Conservation (phyloP, 2,797 vertebrate species). For the Loris lydekkerianus region DNA sequence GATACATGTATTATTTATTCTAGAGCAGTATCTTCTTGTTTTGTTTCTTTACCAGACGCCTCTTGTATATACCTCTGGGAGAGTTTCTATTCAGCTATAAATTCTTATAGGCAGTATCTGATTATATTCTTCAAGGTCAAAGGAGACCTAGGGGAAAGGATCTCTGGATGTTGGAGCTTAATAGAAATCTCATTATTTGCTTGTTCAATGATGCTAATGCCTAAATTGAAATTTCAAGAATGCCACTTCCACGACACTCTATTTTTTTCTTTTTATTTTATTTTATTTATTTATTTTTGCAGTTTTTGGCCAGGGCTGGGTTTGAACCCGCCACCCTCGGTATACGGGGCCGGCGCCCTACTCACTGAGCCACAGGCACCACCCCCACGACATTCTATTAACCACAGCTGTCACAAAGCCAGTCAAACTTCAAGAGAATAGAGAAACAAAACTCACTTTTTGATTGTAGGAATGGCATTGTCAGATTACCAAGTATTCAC, state of each 20-base stretch:
- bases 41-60: not conserved
- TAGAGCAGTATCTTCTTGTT: not conserved
- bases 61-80: not conserved
- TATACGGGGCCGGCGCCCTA: too few species aligned
- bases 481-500: not conserved
- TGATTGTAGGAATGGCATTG: not conserved
- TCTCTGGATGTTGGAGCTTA: not conserved
- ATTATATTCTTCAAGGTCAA: constrained; percentile 18
- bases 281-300: too few species aligned
- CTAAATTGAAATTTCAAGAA: not conserved
- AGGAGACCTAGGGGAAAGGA: not conserved
- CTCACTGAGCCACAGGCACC: too few species aligned
- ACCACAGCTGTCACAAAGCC: not conserved
- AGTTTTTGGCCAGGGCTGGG: too few species aligned
- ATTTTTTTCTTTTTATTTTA: not conserved
- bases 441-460: not conserved
- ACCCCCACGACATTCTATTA: not conserved
- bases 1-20: not conserved
- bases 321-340: too few species aligned
- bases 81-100: not conserved
- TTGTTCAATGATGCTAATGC: not conserved
- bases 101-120: not conserved
- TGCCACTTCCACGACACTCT: not conserved
- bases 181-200: not conserved
- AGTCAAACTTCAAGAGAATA: not conserved